Conservation (phyloP, 2,797 vertebrate genomes). For the Aselliscus stoliczkanus region DNA sequence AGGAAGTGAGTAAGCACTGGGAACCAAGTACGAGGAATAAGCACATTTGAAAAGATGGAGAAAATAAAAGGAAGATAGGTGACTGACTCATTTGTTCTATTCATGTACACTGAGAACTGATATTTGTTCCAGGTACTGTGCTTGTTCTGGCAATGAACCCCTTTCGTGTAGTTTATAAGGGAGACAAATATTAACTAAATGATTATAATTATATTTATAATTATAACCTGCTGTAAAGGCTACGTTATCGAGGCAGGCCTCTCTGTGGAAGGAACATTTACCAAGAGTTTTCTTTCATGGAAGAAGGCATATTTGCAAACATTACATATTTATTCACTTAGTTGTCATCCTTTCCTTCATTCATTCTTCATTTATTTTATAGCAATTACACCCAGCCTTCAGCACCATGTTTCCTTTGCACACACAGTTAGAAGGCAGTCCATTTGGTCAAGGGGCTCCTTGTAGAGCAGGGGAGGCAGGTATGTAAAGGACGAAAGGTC, state of each 20-base stretch:
- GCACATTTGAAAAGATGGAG: not conserved
- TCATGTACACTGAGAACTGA: not conserved
- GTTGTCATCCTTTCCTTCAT: not conserved
- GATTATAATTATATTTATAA: not conserved
- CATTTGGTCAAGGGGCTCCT: not conserved
- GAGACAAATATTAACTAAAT: not conserved
- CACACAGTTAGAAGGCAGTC: not conserved
- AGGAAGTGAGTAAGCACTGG: not conserved
- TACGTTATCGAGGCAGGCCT: not conserved
- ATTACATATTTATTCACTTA: not conserved
- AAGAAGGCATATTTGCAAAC: not conserved
- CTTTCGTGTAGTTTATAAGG: not conserved
- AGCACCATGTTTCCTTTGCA: not conserved
- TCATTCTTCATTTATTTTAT: not conserved
- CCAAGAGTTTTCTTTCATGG: not conserved
- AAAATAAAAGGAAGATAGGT: not conserved
- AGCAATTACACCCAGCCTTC: not conserved
- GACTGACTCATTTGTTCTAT: not conserved
- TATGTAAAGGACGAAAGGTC: not conserved
- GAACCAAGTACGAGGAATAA: not conserved
- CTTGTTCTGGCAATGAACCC: not conserved
- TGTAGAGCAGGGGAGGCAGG: not conserved
- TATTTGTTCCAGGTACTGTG: not conserved
- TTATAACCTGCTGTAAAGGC: not conserved
- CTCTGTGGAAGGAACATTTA: not conserved